phyloP scores from a whole-genome alignment of 2,888 invertebrate species.

The Hyposoter didymator region DNA sequence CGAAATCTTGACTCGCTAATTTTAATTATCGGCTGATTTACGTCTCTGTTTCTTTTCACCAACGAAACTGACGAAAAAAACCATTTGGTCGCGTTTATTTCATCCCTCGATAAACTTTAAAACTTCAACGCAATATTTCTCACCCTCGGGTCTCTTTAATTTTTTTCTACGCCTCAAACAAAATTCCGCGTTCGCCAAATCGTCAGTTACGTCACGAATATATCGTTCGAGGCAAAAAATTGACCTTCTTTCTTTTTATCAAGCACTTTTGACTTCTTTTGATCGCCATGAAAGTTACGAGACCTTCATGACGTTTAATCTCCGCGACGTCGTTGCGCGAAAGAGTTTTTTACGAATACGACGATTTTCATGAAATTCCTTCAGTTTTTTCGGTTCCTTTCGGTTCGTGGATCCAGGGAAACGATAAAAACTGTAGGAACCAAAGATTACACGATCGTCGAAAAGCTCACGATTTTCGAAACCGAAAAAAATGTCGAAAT shows the following conservation, averaged over 20 bases:
- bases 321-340: neutral
- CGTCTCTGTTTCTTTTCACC: conserved; percentile 59
- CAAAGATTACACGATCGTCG: too few relatives aligned
- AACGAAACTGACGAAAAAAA: neutral
- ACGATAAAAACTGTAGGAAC: neutral
- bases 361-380: neutral
- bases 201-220: neutral
- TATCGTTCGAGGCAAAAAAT: neutral
- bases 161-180: neutral
- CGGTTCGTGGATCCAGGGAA: neutral
- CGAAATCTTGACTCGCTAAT: conserved; percentile 81
- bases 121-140: neutral
- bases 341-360: neutral
- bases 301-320: neutral
- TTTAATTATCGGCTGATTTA: conserved; percentile 83
- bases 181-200: neutral
- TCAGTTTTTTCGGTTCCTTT: neutral
- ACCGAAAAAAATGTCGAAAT: too few relatives aligned
- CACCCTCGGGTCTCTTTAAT: neutral
- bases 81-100: conserved; percentile 14
- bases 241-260: neutral
- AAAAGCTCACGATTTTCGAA: too few relatives aligned
- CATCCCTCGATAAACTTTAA: neutral
- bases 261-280: neutral
- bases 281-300: neutral